Base-by-base conservation (phyloP, 2,797 vertebrate species). In the Halcyon badia region DNA sequence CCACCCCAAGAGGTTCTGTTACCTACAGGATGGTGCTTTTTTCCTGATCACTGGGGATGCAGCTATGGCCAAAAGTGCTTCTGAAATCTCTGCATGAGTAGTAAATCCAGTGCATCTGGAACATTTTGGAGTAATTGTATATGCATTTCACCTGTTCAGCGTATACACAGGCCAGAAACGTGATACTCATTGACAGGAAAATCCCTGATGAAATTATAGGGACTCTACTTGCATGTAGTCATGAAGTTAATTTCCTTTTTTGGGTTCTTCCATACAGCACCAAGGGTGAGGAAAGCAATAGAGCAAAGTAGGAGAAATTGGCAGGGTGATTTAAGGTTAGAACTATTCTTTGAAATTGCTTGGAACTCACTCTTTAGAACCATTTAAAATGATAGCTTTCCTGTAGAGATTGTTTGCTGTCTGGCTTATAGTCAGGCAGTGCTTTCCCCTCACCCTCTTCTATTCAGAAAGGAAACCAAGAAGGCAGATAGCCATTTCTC, bases 51-150 rank as follows among this genome's bases (percentile, higher is more conserved):
- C 73, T 84, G 21, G 86, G 90, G 57, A 30, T 64, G 71, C 42
- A 73, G 48, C 72, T 66, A 2, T 64, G 70, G 83, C 82, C 42
- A 58, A 54, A 91, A 49, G 35, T 4, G 6, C 83, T 87, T 78
- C 85, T 95, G 85, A 84, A 92, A 83, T 76, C 26, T 87, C 39
- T 14, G 35, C 52, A 51, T 51, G 28, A 48, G 46, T 8, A 69
- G 73, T 86, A 94, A 95, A 92, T 94, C 58, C 80, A 87, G 39
- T 44, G 83, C 83, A 60, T 72, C 86, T 94, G 94, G 92, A 95
- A 92, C 28, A 26, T 76, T 88, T 96, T 92, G 54, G 51, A 58
- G 39, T 79, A 81, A 76, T 90, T 88, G 71, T 81, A 62, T 76
- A 30, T 37, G 46, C 83, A 78, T 0, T 78, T 93, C 91, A 95